phyloP scores from a whole-genome alignment of 2,888 invertebrate species.

The Dicranocentrus wangi region DNA sequence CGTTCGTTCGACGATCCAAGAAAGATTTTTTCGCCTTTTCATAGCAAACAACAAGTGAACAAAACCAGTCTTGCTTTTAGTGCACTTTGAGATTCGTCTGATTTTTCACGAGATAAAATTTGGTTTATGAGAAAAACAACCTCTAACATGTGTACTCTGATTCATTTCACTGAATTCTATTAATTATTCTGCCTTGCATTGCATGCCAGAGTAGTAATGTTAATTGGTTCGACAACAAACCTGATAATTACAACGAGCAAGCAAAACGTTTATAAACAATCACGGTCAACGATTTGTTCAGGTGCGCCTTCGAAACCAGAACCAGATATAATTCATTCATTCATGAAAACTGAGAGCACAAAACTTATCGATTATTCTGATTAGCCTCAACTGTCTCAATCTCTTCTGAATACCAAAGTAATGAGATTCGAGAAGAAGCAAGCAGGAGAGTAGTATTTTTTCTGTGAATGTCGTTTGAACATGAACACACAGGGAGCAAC shows the following conservation, averaged over 20 bases:
- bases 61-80: constrained; percentile 33
- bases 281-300: background rate
- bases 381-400: too few species aligned
- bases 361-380: too few species aligned
- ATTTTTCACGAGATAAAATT: constrained; percentile 32
- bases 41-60: too few species aligned
- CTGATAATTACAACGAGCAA: constrained; percentile 25
- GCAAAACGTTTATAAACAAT: background rate
- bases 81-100: constrained; percentile 4
- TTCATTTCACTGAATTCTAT: background rate
- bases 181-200: too few species aligned
- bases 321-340: background rate
- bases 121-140: constrained; percentile 39
- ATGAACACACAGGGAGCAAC: too few species aligned
- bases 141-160: background rate
- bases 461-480: too few species aligned
- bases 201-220: background rate
- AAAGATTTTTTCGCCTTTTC: background rate
- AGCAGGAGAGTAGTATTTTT: too few species aligned
- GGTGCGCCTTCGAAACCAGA: background rate
- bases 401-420: too few species aligned
- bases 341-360: background rate
- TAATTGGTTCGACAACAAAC: constrained; percentile 42
- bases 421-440: too few species aligned
- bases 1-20: background rate